A percentile compares a stretch with the other conserved stretches of the same genome.
phyloP scores from a whole-genome alignment of 2,797 vertebrate species.

The Pipistrellus kuhlii region DNA sequence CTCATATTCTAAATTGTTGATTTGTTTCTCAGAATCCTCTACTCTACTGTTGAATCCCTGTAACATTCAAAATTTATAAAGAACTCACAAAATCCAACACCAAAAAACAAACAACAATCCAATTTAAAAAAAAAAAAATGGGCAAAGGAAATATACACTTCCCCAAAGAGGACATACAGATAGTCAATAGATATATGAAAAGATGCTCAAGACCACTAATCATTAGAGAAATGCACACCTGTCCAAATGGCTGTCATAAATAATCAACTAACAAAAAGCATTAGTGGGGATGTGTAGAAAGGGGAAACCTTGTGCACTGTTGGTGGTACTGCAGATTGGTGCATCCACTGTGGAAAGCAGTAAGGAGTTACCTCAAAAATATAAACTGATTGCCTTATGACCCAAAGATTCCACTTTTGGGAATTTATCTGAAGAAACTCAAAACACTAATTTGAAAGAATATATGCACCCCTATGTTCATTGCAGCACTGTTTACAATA shows the following conservation, averaged over 20 bases:
- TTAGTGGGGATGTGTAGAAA: background rate
- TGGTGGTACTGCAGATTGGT: background rate
- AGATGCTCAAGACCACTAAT: background rate
- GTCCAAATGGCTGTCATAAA: background rate
- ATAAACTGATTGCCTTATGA: background rate
- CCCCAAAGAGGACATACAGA: background rate
- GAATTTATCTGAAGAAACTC: background rate
- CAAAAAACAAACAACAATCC: background rate
- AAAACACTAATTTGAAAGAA: background rate
- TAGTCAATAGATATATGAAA: background rate
- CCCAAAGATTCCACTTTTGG: background rate
- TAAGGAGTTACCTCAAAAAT: background rate
- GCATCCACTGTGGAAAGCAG: background rate
- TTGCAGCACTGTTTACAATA: background rate
- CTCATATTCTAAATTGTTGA: too few relatives aligned
- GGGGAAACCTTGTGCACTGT: background rate
- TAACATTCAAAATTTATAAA: background rate
- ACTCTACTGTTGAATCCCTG: too few relatives aligned
- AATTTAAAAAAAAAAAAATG: background rate
- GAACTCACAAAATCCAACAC: background rate
- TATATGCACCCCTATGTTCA: background rate
- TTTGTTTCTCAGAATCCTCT: too few relatives aligned
- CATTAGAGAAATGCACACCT: background rate
- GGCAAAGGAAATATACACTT: background rate
- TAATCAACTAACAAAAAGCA: background rate